Percentiles rank a stretch among this genome's conserved stretches.
These are phyloP conservation scores for Ecliptopera silaceata DNA, from an alignment of 2,888 invertebrate genomes.

Conservation along the genomic window DNA sequence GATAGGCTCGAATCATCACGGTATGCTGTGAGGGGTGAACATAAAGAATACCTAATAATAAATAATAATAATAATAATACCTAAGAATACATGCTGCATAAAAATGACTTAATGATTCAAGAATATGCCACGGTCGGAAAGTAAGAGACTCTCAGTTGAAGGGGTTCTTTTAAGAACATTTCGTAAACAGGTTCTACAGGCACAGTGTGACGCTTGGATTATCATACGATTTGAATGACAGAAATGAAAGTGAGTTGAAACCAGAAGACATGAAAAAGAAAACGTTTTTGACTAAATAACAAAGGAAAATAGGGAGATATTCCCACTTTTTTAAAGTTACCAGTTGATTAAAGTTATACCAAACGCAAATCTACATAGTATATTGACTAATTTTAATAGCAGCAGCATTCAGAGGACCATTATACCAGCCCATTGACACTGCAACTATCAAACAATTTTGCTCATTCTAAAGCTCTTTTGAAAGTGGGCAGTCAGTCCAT, in stretches of 20 bases:
- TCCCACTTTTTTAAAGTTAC: too few relatives aligned
- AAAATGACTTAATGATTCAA: constrained; percentile 26
- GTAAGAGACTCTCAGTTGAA: constrained; percentile 19
- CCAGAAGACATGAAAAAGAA: not conserved
- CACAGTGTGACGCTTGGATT: constrained; percentile 21
- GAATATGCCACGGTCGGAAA: constrained; percentile 16
- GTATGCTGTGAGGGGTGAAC: constrained; percentile 16
- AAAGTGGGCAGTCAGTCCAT: constrained; percentile 20
- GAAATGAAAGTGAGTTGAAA: constrained; percentile 10
- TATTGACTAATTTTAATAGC: not conserved
- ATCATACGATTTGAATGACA: constrained; percentile 27
- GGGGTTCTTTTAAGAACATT: constrained; percentile 14
- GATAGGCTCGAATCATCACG: constrained; percentile 26
- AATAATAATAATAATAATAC: too few relatives aligned
- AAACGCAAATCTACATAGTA: too few relatives aligned
- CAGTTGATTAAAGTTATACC: too few relatives aligned
- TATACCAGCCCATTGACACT: constrained; percentile 11
- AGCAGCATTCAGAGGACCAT: not conserved
- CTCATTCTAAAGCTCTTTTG: constrained; percentile 23
- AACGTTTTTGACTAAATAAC: not conserved
- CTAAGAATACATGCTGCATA: constrained; percentile 18
- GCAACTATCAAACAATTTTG: constrained; percentile 13
- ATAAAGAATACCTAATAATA: constrained; percentile 5
- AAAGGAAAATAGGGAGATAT: too few relatives aligned
- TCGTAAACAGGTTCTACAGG: constrained; percentile 7